Conservation (phyloP, 2,797 vertebrate species). For the Rhinella marina region DNA sequence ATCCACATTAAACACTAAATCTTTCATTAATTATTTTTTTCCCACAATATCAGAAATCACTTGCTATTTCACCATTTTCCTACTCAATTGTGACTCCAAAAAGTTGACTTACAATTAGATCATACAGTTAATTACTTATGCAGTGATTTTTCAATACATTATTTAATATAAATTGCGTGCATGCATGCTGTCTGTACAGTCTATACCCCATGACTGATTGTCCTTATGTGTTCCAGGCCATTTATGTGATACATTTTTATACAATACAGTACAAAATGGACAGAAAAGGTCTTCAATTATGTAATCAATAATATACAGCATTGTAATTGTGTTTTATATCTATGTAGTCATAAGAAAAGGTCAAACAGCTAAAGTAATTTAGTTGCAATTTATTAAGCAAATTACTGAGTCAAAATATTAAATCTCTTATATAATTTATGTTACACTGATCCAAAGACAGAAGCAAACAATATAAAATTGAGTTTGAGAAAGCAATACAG, state of each 20-base stretch:
- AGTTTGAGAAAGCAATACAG: background rate
- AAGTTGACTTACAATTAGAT: background rate
- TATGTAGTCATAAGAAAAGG: background rate
- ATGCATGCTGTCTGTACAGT: background rate
- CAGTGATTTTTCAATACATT: background rate
- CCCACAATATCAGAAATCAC: background rate
- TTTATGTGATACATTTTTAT: background rate
- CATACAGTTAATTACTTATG: background rate
- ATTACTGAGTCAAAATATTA: background rate
- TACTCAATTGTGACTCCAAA: background rate
- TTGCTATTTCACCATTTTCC: background rate
- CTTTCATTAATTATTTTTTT: background rate
- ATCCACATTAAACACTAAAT: background rate
- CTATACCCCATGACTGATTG: conserved; percentile 4
- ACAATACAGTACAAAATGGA: background rate
- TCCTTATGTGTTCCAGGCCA: background rate
- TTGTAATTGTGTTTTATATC: background rate
- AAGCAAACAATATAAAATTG: background rate
- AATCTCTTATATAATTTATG: background rate
- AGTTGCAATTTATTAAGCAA: background rate
- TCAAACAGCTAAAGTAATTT: background rate
- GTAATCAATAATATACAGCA: background rate
- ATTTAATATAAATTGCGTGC: conserved; percentile 13
- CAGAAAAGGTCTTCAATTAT: background rate
- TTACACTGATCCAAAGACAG: background rate